phyloP scores from a whole-genome alignment of 2,888 invertebrate species.

The Sclerodermus sp. region DNA sequence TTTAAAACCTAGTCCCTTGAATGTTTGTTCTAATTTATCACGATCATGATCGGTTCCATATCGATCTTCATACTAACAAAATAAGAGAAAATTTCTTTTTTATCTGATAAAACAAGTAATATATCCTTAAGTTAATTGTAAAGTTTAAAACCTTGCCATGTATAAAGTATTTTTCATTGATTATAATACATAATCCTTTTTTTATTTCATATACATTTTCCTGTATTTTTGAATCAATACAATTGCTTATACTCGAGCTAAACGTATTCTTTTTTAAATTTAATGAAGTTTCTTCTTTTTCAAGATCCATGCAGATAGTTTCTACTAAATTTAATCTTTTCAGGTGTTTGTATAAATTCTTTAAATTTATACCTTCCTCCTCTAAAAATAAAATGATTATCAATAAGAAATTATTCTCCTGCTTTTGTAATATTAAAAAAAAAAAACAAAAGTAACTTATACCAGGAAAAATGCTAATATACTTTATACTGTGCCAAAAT shows the following conservation, averaged over 20 bases:
- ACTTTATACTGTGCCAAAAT: conserved; percentile 31
- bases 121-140: neutral
- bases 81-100: conserved; percentile 16
- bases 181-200: conserved; percentile 49
- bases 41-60: conserved; percentile 53
- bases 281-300: neutral
- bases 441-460: conserved; percentile 2
- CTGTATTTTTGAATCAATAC: neutral
- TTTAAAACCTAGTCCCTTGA: conserved; percentile 51
- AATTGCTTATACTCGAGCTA: no score
- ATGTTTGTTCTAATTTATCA: conserved; percentile 44
- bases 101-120: conserved; percentile 1
- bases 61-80: conserved; percentile 49
- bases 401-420: no score
- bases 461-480: conserved; percentile 30
- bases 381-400: no score
- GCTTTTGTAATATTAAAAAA: no score
- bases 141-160: conserved; percentile 10
- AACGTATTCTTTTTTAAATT: conserved; percentile 6
- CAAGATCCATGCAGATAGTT: conserved; percentile 24
- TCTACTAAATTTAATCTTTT: conserved; percentile 20
- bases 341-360: conserved; percentile 27
- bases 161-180: conserved; percentile 22
- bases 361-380: conserved; percentile 20
- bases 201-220: conserved; percentile 13